Base-by-base conservation (phyloP, 2,888 invertebrate species). In the Chaetoderma sp. region DNA sequence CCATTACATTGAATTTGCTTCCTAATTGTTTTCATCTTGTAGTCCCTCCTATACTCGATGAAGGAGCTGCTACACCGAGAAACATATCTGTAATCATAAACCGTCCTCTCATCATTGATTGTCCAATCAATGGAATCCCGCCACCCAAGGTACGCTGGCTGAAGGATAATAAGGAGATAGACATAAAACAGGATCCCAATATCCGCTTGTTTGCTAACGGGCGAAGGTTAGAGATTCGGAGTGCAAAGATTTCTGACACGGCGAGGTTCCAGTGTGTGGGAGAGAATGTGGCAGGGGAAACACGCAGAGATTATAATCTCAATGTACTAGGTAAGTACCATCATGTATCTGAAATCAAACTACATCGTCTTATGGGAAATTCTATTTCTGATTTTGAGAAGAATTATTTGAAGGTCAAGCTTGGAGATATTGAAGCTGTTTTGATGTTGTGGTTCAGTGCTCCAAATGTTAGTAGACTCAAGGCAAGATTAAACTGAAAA, bases 111-210 rank as follows among this genome's bases (percentile, higher is more conserved):
- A 73, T 76, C 57, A 76, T 83, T 28, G 75, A 81, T 63, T 83
- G 83, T 69, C 80, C 79, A 6, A 74, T 79, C 4, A 67, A 71
- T 4, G 87, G 86, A 23, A 80, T 77, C 67, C 88, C 84, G 23
- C 80, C 76, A 60, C 88, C 86, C 4, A 79, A 81, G 49, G 83
- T 88, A 58, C 80, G 81, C 23, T 88, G 88, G 88, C 81, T 78
- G 45, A 84, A 87, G 71, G 85, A 88, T 73, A 86, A 83, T 8
- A 69, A 76, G 44, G 68, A 76, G 4, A 63, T 82, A 6, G 73
- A 71, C 5, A 72, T 76, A 32, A 71, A 75, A 1, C 64, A 72
- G 27, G 76, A 80, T 57, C 71, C 75, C 2, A 78, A 78, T 57
- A 42, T 80, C 16, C 67, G 73, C 16, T 23, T 78, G 4, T 67